Evolutionary conservation across 2,113 vertebrate genomes (phyloP).

Genomic region (Toxostoma redivivum): DNA sequence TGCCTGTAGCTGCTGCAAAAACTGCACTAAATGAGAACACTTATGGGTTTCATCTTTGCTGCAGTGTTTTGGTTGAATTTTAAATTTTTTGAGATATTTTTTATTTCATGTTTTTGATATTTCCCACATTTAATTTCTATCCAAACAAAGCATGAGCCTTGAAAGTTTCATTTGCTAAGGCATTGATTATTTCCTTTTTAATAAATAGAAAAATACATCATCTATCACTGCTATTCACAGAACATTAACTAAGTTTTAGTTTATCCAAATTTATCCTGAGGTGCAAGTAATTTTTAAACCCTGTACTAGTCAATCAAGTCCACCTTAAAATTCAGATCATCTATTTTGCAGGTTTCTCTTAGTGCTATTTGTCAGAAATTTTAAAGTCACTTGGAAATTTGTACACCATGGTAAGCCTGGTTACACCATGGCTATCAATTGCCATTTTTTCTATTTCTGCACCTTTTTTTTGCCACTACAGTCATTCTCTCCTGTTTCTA

Average conservation of each 20-base stretch:
- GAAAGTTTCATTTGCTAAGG: not conserved
- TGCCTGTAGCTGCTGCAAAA: not conserved
- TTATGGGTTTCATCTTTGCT: not conserved
- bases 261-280: constrained; percentile 18
- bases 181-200: not conserved
- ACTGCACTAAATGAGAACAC: not conserved
- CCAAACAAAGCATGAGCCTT: not conserved
- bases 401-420: not conserved
- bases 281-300: not conserved
- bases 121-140: not conserved
- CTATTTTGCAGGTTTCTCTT: not conserved
- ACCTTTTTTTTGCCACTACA: not conserved
- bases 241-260: constrained; percentile 6
- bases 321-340: not conserved
- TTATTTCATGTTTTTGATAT: not conserved
- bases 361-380: not conserved
- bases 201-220: not conserved
- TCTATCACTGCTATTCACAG: constrained; percentile 16
- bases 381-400: not conserved
- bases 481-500: not conserved
- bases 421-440: not conserved
- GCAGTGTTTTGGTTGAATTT: not conserved
- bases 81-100: not conserved
- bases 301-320: not conserved
- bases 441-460: not conserved